phyloP scores from a whole-genome alignment of 2,888 invertebrate genomes.

The Ethmia dodecea region DNA sequence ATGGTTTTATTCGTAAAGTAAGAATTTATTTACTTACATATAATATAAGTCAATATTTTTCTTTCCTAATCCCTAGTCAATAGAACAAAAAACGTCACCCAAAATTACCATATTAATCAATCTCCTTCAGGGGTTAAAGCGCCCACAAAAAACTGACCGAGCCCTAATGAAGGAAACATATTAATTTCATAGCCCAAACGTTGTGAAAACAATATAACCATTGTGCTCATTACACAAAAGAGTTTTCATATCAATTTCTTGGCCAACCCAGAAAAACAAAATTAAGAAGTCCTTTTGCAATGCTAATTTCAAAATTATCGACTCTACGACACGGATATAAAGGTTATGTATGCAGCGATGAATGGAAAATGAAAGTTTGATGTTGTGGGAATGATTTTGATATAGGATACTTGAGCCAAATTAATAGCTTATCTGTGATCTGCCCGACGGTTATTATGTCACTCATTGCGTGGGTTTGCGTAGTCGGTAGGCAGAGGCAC shows the following conservation, averaged over 20 bases:
- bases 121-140: constrained; percentile 29
- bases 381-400: constrained; percentile 40
- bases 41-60: too few relatives aligned
- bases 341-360: constrained; percentile 4
- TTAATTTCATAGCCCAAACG: constrained; percentile 37
- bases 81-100: too few relatives aligned
- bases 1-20: too few relatives aligned
- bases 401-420: constrained; percentile 68
- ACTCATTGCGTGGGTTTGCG: constrained; percentile 55
- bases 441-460: constrained; percentile 65
- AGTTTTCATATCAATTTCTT: constrained; percentile 56
- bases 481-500: constrained; percentile 30
- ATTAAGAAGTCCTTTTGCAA: constrained; percentile 5
- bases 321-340: constrained; percentile 17
- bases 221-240: constrained; percentile 53
- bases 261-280: constrained; percentile 30
- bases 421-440: constrained; percentile 71
- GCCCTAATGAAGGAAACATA: constrained; percentile 46
- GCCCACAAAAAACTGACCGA: constrained; percentile 24
- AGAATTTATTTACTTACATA: too few relatives aligned
- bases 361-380: constrained; percentile 14
- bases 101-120: constrained; percentile 40
- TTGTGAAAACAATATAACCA: constrained; percentile 53
- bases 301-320: constrained; percentile 4
- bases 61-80: too few relatives aligned